Conservation (phyloP, 2,113 vertebrate genomes). For the Centropus bengalensis region DNA sequence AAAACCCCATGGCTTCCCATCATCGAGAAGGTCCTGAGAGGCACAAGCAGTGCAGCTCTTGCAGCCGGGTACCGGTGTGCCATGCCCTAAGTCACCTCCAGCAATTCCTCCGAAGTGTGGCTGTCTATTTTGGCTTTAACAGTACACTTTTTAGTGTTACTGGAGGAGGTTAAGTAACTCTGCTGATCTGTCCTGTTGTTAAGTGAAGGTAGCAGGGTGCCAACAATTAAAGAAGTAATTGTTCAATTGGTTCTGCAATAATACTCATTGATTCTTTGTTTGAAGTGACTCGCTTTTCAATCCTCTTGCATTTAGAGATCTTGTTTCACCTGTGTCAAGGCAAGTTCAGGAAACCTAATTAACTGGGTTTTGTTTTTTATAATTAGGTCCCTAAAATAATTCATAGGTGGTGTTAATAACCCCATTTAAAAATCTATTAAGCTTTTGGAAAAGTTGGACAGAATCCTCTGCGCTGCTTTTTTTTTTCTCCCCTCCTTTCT, state of each 20-base stretch:
- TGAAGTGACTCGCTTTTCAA: constrained; percentile 50
- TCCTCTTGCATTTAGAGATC: constrained; percentile 64
- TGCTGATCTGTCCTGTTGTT: constrained; percentile 39
- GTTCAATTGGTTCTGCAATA: constrained; percentile 58
- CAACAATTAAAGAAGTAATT: constrained; percentile 69
- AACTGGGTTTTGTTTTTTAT: constrained; percentile 88
- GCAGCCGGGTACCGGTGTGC: neutral
- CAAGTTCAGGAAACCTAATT: constrained; percentile 91
- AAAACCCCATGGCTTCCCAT: neutral
- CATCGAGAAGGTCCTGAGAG: neutral
- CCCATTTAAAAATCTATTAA: constrained; percentile 97
- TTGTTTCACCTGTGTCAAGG: constrained; percentile 77
- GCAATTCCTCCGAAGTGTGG: neutral
- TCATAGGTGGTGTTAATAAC: constrained; percentile 98
- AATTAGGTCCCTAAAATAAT: constrained; percentile 99
- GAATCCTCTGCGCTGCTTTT: constrained; percentile 74
- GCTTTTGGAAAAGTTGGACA: constrained; percentile 87
- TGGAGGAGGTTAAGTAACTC: constrained; percentile 38
- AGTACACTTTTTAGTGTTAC: neutral
- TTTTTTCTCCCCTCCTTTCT: neutral
- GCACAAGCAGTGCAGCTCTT: neutral
- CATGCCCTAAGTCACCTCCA: neutral
- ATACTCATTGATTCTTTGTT: constrained; percentile 42
- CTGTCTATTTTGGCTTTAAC: neutral
- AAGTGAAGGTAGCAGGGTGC: constrained; percentile 46